These are phyloP conservation scores for Yoshiicerus persimilis DNA, from an alignment of 1,140 invertebrate species.

Conservation along the genomic window DNA sequence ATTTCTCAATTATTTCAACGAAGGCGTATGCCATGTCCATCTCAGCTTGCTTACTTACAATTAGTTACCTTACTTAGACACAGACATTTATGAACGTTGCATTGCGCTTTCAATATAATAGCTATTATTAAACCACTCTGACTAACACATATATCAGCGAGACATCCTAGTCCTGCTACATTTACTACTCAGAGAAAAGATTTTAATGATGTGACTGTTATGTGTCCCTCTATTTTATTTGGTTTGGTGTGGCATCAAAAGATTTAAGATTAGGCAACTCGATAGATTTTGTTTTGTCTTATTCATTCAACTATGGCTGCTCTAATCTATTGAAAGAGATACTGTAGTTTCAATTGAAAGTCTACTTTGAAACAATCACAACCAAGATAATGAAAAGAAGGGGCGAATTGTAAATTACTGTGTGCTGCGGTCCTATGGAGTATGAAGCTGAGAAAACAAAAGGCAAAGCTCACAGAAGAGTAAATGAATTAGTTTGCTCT, in stretches of 20 bases:
- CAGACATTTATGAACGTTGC: background rate
- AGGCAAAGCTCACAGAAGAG: background rate
- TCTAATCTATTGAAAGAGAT: background rate
- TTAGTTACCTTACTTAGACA: background rate
- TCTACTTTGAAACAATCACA: background rate
- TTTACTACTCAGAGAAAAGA: background rate
- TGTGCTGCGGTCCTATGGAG: background rate
- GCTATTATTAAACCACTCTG: too few relatives aligned
- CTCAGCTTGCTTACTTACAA: background rate
- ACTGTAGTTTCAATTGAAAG: background rate
- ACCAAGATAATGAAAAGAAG: background rate
- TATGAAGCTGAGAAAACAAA: background rate
- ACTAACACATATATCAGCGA: background rate
- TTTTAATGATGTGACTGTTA: background rate
- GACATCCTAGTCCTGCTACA: background rate
- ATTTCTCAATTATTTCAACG: background rate
- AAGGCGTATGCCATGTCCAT: background rate
- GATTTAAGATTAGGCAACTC: background rate
- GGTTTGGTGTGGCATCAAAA: conserved; percentile 2
- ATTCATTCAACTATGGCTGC: background rate
- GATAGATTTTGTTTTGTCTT: background rate
- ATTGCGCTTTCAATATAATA: background rate
- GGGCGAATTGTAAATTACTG: background rate
- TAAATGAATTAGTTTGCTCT: conserved; percentile 15
- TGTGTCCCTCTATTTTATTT: background rate